Evolutionary conservation across 2,888 invertebrate genomes (phyloP).

Genomic region (Stegophylla sp.): DNA sequence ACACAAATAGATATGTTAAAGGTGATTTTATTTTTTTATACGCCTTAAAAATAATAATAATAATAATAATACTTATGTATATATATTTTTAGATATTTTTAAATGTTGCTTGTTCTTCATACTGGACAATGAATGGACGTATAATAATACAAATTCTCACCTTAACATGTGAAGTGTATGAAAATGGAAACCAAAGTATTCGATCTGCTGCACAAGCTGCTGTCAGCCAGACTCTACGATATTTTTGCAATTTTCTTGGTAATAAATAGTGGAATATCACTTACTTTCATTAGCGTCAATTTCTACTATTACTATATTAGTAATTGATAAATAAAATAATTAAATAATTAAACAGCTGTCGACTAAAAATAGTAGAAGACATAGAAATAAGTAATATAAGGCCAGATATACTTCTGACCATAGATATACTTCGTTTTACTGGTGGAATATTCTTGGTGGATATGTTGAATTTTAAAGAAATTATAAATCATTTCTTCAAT

Average conservation of each 20-base stretch:
- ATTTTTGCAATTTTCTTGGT: constrained; percentile 84
- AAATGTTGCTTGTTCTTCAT: constrained; percentile 85
- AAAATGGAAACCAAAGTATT: constrained; percentile 79
- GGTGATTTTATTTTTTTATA: constrained; percentile 67
- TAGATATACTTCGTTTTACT: too few relatives aligned
- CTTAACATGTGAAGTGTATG: constrained; percentile 83
- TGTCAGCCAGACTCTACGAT: constrained; percentile 85
- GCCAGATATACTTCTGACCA: too few relatives aligned
- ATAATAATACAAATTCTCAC: constrained; percentile 86
- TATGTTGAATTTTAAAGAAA: too few relatives aligned
- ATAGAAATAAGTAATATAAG: too few relatives aligned
- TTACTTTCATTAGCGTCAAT: too few relatives aligned
- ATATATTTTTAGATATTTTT: constrained; percentile 76
- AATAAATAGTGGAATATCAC: constrained; percentile 60
- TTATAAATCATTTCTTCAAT: too few relatives aligned
- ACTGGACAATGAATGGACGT: constrained; percentile 88
- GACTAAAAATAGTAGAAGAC: too few relatives aligned
- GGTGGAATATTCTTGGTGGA: too few relatives aligned
- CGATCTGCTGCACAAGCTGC: constrained; percentile 88
- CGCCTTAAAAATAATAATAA: background rate
- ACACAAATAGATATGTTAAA: constrained; percentile 77
- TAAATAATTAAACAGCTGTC: too few relatives aligned
- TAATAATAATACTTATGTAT: too few relatives aligned
- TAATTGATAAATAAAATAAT: too few relatives aligned
- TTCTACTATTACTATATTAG: too few relatives aligned